phyloP scores from a whole-genome alignment of 2,797 vertebrate species.

The Gastrophryne carolinensis region DNA sequence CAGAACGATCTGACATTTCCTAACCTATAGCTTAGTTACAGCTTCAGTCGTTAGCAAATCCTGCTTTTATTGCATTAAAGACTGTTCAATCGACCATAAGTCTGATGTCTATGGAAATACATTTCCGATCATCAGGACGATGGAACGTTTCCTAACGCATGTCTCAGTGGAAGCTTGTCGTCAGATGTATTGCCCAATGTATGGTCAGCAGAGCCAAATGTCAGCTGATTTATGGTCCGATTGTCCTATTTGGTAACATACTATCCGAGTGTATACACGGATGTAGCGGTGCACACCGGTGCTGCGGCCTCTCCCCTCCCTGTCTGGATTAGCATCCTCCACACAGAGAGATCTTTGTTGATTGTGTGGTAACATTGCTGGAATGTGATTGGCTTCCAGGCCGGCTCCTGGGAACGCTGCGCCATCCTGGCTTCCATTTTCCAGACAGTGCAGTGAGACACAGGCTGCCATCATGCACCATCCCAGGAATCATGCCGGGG shows the following conservation, averaged over 20 bases:
- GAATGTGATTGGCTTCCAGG: neutral
- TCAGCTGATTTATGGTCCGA: neutral
- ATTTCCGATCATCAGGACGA: no score
- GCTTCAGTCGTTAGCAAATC: no score
- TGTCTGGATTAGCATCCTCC: neutral
- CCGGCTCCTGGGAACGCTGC: neutral
- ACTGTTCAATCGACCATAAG: no score
- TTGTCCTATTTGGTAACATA: neutral
- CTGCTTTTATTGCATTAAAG: no score
- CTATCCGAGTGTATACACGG: neutral
- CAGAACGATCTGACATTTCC: no score
- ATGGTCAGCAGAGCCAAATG: neutral
- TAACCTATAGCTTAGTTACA: no score
- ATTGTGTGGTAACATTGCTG: neutral
- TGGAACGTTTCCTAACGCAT: no score
- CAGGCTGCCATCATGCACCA: neutral
- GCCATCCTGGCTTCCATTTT: conserved; percentile 11
- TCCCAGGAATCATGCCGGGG: neutral
- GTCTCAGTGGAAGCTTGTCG: no score
- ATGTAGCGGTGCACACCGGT: neutral
- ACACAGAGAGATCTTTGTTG: neutral
- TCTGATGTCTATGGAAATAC: no score
- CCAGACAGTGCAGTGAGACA: neutral
- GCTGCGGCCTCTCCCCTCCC: neutral
- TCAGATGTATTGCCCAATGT: no score